Evolutionary conservation across 1,140 invertebrate genomes (phyloP).

Genomic region (Nomia melanderi): DNA sequence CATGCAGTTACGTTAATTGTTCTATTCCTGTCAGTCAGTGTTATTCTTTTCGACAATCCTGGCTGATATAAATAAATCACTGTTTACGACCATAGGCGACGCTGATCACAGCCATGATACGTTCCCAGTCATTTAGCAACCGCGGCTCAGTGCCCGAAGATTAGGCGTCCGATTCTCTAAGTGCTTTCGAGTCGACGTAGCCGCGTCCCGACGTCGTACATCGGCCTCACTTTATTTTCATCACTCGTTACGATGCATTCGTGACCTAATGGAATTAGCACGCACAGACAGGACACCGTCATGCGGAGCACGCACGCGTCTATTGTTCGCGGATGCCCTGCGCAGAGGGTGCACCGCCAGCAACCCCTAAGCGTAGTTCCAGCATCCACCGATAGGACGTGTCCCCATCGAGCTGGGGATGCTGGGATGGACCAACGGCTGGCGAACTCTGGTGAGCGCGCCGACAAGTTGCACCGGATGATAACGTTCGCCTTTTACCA

Average conservation of each 20-base stretch:
- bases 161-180: neutral
- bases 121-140: neutral
- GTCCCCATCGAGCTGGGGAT: slow-evolving; percentile 48
- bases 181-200: neutral
- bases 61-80: neutral
- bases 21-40: too few relatives aligned
- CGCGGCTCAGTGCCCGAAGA: neutral
- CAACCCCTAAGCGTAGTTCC: slow-evolving; percentile 66
- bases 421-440: slow-evolving; percentile 74
- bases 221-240: neutral
- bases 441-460: slow-evolving; percentile 69
- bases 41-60: neutral
- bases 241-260: slow-evolving; percentile 13
- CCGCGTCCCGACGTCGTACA: neutral
- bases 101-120: slow-evolving; percentile 71
- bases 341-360: slow-evolving; percentile 46
- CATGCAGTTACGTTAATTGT: too few relatives aligned
- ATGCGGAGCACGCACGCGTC: slow-evolving; percentile 53
- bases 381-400: slow-evolving; percentile 58
- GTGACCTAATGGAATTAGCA: slow-evolving; percentile 42
- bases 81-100: slow-evolving; percentile 19
- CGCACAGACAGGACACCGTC: slow-evolving; percentile 16
- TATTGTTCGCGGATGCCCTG: slow-evolving; percentile 62
- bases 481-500: slow-evolving; percentile 55
- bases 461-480: slow-evolving; percentile 32